phyloP scores from a whole-genome alignment of 2,113 vertebrate species.

The Telmatochromis brachygnathus region DNA sequence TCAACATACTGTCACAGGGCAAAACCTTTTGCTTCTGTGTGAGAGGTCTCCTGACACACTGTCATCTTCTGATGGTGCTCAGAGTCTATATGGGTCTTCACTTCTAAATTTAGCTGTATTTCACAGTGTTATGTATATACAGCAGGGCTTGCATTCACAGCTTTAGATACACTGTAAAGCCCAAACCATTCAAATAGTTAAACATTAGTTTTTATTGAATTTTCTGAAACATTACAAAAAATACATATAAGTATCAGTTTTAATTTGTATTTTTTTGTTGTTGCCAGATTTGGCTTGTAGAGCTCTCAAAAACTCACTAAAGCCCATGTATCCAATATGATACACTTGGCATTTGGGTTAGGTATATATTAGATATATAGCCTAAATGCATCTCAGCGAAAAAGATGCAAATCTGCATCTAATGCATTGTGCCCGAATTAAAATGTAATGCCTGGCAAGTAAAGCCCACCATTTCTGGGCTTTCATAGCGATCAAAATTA shows the following conservation, averaged over 20 bases:
- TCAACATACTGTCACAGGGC: constrained; percentile 6
- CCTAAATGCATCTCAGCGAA: not conserved
- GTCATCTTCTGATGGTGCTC: constrained; percentile 30
- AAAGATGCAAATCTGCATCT: not conserved
- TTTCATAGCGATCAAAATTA: not conserved
- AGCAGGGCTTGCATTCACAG: not conserved
- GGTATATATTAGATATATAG: not conserved
- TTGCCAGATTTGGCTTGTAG: not conserved
- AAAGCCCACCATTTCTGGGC: not conserved
- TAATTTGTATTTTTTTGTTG: not conserved
- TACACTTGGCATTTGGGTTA: not conserved
- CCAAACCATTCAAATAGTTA: not conserved
- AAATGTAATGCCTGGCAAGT: not conserved
- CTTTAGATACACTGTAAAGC: not conserved
- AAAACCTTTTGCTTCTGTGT: constrained; percentile 18
- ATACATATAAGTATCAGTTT: not conserved
- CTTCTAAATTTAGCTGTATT: constrained; percentile 7
- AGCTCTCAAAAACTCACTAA: not conserved
- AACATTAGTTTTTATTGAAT: not conserved
- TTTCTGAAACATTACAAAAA: not conserved
- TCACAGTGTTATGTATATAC: not conserved
- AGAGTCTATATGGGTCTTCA: not conserved
- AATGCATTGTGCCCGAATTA: not conserved
- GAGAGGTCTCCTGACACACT: constrained; percentile 36
- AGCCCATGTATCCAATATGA: not conserved